Conservation (phyloP, 2,113 vertebrate species). For the Neomonachus schauinslandi region DNA sequence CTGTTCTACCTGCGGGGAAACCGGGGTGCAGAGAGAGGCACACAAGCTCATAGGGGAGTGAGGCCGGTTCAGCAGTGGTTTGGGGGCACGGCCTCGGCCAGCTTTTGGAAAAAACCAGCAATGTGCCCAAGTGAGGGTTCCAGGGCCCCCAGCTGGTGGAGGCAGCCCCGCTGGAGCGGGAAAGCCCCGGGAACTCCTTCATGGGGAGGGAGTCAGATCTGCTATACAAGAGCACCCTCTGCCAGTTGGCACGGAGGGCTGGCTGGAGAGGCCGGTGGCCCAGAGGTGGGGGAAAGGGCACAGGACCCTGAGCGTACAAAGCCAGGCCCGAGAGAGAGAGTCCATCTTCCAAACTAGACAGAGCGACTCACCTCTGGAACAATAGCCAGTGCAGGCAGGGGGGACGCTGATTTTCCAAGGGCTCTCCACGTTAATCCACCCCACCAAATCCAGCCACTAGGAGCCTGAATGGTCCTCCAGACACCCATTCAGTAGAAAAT, state of each 20-base stretch:
- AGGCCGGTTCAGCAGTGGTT: background rate
- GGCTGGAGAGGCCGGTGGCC: constrained; percentile 78
- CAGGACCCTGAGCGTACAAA: constrained; percentile 75
- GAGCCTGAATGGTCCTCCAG: constrained; percentile 61
- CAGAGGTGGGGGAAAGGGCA: constrained; percentile 78
- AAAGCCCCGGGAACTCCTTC: constrained; percentile 3
- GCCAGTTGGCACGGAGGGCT: constrained; percentile 87
- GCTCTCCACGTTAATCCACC: constrained; percentile 73
- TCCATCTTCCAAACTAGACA: constrained; percentile 70
- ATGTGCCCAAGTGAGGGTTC: constrained; percentile 52
- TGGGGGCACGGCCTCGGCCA: background rate
- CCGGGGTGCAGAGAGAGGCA: background rate
- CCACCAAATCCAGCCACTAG: constrained; percentile 66
- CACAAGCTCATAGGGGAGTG: background rate
- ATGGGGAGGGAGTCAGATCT: constrained; percentile 80
- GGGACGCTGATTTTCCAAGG: constrained; percentile 67
- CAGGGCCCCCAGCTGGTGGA: background rate
- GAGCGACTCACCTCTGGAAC: constrained; percentile 63
- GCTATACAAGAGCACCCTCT: constrained; percentile 89
- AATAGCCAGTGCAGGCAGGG: background rate
- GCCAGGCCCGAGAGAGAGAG: constrained; percentile 81
- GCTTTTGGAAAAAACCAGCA: background rate
- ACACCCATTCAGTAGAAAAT: constrained; percentile 9
- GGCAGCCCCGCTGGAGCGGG: constrained; percentile 57
- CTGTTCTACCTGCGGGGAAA: constrained; percentile 23